Evolutionary conservation across 2,888 invertebrate species (phyloP), one percentile per base, ranked within the genome.

Genomic region (Temnothorax unifasciatus): DNA sequence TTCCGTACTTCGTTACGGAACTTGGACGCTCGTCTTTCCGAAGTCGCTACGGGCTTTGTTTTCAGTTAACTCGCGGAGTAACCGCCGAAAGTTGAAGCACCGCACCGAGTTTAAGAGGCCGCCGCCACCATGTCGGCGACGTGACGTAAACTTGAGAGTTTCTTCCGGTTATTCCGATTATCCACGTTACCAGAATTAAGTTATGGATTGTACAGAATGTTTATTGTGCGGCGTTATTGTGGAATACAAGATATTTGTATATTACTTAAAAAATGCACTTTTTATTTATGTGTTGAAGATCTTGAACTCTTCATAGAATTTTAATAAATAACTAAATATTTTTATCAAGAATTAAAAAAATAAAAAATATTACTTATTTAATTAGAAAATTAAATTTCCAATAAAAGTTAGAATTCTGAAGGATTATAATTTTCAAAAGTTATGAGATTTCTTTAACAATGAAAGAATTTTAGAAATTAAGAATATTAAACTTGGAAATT

Each of bases 11-110:
- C 85, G 87, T 90, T 89, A 90, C 84, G 83, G 38, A 90, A 87
- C 85, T 90, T 90, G 85, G 82, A 75, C 82, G 82, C 82, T 85
- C 89, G 82, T 86, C 88, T 87, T 87, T 85, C 86, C 85, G 64
- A 86, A 89, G 86, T 87, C 88, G 84, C 83, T 75, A 71, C 54
- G 68, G 86, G 90, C 89, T 92, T 91, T 91, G 91, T 92, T 92
- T 91, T 90, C 89, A 92, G 91, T 92, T 91, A 91, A 90, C 90
- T 90, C 82, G 77, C 64, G 84, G 75, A 85, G 83, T 86, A 88
- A 90, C 86, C 86, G 64, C 84, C 83, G 82, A 87, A 90, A 90
- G 85, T 89, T 90, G 84, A 47, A 50, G 64, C 68, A 77, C 77
- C 66, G 59, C 73, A 83, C 83, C 83, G 85, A 86, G 57, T 68